Percentiles rank a stretch among this genome's conserved stretches.
Conservation (phyloP, 2,797 vertebrate genomes). For the Picus viridis region DNA sequence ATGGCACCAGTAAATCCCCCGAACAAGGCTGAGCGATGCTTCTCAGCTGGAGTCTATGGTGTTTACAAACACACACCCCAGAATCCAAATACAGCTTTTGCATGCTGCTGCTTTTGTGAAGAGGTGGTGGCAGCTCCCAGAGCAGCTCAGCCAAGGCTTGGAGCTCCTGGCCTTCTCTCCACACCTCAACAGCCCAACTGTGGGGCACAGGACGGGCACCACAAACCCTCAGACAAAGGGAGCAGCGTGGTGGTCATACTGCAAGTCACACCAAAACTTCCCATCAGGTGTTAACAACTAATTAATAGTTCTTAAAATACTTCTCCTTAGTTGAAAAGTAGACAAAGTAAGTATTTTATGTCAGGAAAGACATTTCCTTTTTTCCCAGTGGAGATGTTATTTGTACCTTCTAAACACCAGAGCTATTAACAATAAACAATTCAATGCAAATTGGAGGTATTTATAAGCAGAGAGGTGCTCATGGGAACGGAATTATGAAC, state of each 20-base stretch:
- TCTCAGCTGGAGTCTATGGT: background rate
- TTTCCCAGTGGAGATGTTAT: background rate
- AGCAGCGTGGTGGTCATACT: background rate
- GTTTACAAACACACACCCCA: background rate
- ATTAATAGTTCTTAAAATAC: background rate
- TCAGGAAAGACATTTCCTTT: background rate
- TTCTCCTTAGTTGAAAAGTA: background rate
- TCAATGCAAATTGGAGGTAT: background rate
- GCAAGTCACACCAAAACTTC: background rate
- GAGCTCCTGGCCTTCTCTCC: background rate
- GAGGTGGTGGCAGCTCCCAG: background rate
- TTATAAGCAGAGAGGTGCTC: background rate
- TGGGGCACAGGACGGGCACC: background rate
- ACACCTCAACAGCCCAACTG: fast-evolving
- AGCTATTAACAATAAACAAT: constrained; percentile 33
- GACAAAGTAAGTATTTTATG: background rate
- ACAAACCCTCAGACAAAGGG: fast-evolving
- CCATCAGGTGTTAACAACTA: background rate
- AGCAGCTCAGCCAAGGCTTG: background rate
- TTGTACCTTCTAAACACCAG: constrained; percentile 1
- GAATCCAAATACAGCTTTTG: background rate
- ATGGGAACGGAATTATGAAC: background rate
- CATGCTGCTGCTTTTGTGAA: background rate
- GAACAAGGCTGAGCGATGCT: background rate
- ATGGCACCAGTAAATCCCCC: background rate